phyloP scores from a whole-genome alignment of 2,113 vertebrate species.

The Felis chaus region DNA sequence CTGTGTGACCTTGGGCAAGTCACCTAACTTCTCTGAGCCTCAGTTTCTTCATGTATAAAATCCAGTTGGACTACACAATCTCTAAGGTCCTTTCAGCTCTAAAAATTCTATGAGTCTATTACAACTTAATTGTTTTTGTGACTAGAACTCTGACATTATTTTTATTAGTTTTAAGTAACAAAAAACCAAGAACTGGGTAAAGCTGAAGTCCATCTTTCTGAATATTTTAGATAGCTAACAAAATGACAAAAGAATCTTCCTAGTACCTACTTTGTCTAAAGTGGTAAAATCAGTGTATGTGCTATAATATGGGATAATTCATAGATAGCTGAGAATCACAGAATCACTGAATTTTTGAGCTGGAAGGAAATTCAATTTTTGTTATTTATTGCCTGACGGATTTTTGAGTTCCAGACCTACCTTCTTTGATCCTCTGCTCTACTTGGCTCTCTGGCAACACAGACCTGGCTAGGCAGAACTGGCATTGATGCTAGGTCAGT shows the following conservation, averaged over 20 bases:
- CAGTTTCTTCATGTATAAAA: constrained; percentile 40
- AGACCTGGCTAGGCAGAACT: constrained; percentile 82
- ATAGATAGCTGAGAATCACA: constrained; percentile 21
- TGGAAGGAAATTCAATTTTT: constrained; percentile 72
- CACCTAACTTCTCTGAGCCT: constrained; percentile 39
- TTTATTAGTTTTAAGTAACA: constrained; percentile 53
- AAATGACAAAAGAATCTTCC: background rate
- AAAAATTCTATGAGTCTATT: constrained; percentile 73
- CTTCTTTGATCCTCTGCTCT: constrained; percentile 81
- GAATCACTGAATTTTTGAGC: constrained; percentile 75
- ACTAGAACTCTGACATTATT: constrained; percentile 22
- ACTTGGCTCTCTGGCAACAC: constrained; percentile 80
- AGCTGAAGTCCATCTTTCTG: background rate
- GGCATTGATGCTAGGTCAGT: constrained; percentile 80
- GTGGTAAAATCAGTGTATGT: background rate
- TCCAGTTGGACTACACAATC: constrained; percentile 45
- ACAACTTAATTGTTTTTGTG: constrained; percentile 46
- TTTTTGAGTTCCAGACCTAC: constrained; percentile 77
- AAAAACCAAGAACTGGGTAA: background rate
- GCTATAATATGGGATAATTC: background rate
- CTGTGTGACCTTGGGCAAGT: constrained; percentile 5
- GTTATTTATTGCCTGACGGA: constrained; percentile 77
- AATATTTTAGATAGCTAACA: background rate
- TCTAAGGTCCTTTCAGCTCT: constrained; percentile 61
- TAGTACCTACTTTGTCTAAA: background rate